Evolutionary conservation across 2,888 invertebrate species (phyloP), one percentile per base, ranked within the genome.

Genomic region (Lampropteryx suffumata): DNA sequence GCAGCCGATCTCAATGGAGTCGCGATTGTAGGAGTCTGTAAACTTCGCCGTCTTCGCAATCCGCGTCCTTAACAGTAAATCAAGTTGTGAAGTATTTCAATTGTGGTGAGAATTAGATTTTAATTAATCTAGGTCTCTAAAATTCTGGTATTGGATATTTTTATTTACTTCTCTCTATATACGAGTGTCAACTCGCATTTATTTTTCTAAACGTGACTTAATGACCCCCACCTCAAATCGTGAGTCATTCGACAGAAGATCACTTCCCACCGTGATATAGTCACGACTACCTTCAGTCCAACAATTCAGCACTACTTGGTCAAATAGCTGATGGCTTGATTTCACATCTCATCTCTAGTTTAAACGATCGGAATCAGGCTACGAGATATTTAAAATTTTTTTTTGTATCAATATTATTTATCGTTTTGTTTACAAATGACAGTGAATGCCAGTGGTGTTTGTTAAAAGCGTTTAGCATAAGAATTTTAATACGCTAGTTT

Each of bases 1-100:
- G n/a, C n/a, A n/a, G n/a, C n/a, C n/a, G n/a, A n/a, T 9, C 36
- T 27, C 37, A 12, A 13, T 36, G 35, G n/a, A 32, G 37, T 4
- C 26, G 14, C 37, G 37, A 39, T 46, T 39, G 44, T 35, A 35
- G 34, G 12, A 24, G 45, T 46, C 37, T 46, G 37, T 13, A 17
- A 46, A 46, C 32, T 46, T 44, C 12, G 43, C 34, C 28, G 34
- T 32, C 32, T 36, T 13, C 37, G 13, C 30, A 11, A 34, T 11
- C n/a, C 10, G n/a, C 27, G 9, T 33, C 30, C 21, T 29, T 12
- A 40, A 2, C 29, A n/a, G 27, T 5, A 17, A 13, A 43, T 34
- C 5, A 17, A 44, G 27, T 29, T 35, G 11, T 21, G 10, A 21
- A 21, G 17, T 29, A 6, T 9, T 17, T 12, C 27, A 7, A 32